Evolutionary conservation across 1,140 invertebrate genomes (phyloP), one percentile per base, ranked within the genome.

Genomic region (Drosophila kepulauana): DNA sequence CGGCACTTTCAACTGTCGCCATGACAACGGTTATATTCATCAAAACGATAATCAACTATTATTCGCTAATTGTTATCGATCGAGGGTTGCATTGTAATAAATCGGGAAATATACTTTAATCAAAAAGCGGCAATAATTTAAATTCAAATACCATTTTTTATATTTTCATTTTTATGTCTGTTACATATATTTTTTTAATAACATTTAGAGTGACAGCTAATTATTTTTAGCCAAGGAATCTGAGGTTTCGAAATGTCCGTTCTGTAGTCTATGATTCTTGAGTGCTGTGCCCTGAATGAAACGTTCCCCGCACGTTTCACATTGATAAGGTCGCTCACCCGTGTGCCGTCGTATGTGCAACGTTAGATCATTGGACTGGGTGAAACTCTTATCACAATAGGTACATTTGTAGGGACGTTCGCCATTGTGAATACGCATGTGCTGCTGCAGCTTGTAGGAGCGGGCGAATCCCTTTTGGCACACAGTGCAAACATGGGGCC

Each of bases 341-440:
- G 94, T 94, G 72, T 94, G 94, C 3, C 94, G 82, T 0, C 94
- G 90, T 0, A 94, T 92, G 81, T 94, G 94, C 2, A 94, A 77
- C 0, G 93, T 94, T 28, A 95, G 90, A 68, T 94, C 94, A 80
- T 94, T 94, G 43, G 94, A 94, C 82, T 95, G 94, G 0, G 94
- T 94, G 81, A 95, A 95, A 5, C 93, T 93, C 72, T 94, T 94
- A 3, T 94, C 94, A 74, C 94, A 95, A 66, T 94, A 94, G 3
- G 93, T 93, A 66, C 94, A 95, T 71, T 94, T 89, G 90, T 95
- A 95, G 1, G 94, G 94, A 30, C 94, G 91, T 28, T 93, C 92
- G 1, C 94, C 95, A 6, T 94, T 94, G 84, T 95, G 95, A 13
- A 94, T 94, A 8, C 94, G 93, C 93, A 94, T 94, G 76, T 95